A percentile compares a stretch with the other conserved stretches of the same genome.
Conservation (phyloP, 2,797 vertebrate species). For the Spondyliosoma cantharus region DNA sequence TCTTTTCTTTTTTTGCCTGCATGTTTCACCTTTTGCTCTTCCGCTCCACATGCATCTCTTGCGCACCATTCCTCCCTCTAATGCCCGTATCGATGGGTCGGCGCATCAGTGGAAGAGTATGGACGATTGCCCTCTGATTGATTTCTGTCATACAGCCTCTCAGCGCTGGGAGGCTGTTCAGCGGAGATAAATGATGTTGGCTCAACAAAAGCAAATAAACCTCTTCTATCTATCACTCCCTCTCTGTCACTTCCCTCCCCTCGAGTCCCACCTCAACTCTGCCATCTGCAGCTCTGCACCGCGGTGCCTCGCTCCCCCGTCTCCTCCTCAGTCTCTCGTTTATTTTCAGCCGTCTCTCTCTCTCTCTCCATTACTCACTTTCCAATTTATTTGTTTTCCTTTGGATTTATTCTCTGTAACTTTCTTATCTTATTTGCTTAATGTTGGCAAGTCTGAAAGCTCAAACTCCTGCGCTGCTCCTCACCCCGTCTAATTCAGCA, state of each 20-base stretch:
- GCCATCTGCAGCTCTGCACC: slow-evolving; percentile 25
- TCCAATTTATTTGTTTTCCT: background rate
- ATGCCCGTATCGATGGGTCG: slow-evolving; percentile 69
- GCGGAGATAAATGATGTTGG: slow-evolving; percentile 75
- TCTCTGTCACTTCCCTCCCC: slow-evolving; percentile 19
- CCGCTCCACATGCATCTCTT: slow-evolving; percentile 4
- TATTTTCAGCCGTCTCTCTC: background rate
- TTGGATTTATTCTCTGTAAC: background rate
- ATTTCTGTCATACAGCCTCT: slow-evolving; percentile 79
- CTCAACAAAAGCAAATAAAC: slow-evolving; percentile 75
- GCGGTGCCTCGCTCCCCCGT: slow-evolving; percentile 5
- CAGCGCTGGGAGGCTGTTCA: slow-evolving; percentile 69
- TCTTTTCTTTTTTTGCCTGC: background rate
- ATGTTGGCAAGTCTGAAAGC: background rate
- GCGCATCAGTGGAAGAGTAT: slow-evolving; percentile 70
- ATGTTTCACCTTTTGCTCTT: slow-evolving; percentile 9
- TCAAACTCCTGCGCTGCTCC: slow-evolving; percentile 1
- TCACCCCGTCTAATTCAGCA: background rate
- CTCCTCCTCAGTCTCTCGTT: background rate
- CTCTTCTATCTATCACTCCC: slow-evolving; percentile 64
- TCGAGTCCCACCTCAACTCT: slow-evolving; percentile 43
- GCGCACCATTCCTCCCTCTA: slow-evolving; percentile 9
- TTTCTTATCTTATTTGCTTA: slow-evolving; percentile 1
- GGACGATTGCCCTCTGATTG: slow-evolving; percentile 80
- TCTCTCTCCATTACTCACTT: slow-evolving; percentile 22